Evolutionary conservation across 1,140 invertebrate species (phyloP), one percentile per base, ranked within the genome.

Genomic region (Ostrea edulis): DNA sequence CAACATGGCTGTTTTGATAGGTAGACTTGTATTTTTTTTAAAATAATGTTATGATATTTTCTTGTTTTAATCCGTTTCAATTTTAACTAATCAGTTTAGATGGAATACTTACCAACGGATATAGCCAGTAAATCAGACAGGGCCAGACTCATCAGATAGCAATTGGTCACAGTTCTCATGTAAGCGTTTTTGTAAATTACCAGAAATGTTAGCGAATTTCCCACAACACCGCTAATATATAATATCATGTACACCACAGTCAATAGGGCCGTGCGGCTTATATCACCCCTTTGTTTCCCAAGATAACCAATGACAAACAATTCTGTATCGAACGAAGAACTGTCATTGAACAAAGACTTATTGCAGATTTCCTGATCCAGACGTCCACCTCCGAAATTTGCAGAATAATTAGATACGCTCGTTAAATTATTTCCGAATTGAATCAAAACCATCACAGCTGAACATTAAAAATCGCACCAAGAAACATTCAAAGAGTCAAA

Each of bases 121-220:
- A 88, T 29, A 14, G 84, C 55, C 17, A 88, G 35, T 14, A 88
- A 52, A 29, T 88, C 87, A n/a, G 84, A 77, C 5, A 88, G 52
- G 0, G 87, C 84, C 12, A 88, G 84, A 62, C 87, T 88, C 8
- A 71, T 52, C n/a, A 88, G 84, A 29, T 88, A 88, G 29, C 82
- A 88, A 29, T 88, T 88, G 5, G 87, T 88, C 14, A 88, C 87
- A 0, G 87, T 88, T 54, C 77, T 77, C 87, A 88, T 88, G 51
- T 88, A 88, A 82, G 35, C 53, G 44, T 88, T 88, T 58, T 58
- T 54, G 71, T 62, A 88, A 20, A 88, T 85, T 29, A 88, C 87
- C 55, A 82, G 53, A 86, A 88, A 88, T 12, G 87, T 88, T 22
- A 83, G 85, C 12, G 81, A 62, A 62, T 88, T 88, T 12, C 87